Evolutionary conservation across 2,797 vertebrate species (phyloP).

Genomic region (Nannoperca obscura): DNA sequence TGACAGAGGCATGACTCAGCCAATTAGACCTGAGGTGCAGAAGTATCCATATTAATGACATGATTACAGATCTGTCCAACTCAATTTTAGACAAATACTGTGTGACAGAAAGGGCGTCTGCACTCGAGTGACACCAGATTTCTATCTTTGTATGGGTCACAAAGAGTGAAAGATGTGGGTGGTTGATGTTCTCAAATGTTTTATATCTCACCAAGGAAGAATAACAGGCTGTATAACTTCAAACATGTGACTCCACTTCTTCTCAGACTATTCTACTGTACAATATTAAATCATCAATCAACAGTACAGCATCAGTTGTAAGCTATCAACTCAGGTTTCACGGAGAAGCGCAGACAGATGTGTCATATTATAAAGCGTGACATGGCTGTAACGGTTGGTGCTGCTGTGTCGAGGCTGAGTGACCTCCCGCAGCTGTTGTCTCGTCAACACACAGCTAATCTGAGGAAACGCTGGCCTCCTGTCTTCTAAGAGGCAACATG

Average conservation of each 20-base stretch:
- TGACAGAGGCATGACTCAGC: slow-evolving; percentile 46
- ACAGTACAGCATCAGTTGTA: slow-evolving; percentile 55
- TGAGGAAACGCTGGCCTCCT: slow-evolving; percentile 27
- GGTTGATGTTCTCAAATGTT: neutral
- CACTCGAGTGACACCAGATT: slow-evolving; percentile 24
- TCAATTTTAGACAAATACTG: slow-evolving; percentile 25
- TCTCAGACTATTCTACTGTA: slow-evolving; percentile 21
- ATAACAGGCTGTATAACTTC: neutral
- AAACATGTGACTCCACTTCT: neutral
- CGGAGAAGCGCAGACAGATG: slow-evolving; percentile 75
- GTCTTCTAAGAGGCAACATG: slow-evolving; percentile 48
- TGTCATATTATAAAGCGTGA: slow-evolving; percentile 74
- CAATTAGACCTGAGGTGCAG: slow-evolving; percentile 42
- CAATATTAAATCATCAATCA: slow-evolving; percentile 40
- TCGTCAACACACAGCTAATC: slow-evolving; percentile 62
- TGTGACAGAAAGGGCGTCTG: slow-evolving; percentile 20
- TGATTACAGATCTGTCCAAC: slow-evolving; percentile 47
- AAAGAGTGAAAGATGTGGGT: neutral
- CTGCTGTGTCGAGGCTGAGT: slow-evolving; percentile 41
- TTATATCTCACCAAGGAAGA: neutral
- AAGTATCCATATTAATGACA: slow-evolving; percentile 45
- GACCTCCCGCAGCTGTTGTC: slow-evolving; percentile 78
- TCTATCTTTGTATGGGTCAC: neutral
- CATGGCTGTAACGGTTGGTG: slow-evolving; percentile 27
- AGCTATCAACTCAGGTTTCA: slow-evolving; percentile 69